phyloP scores from a whole-genome alignment of 1,140 invertebrate genomes.

The Drosophila erecta region DNA sequence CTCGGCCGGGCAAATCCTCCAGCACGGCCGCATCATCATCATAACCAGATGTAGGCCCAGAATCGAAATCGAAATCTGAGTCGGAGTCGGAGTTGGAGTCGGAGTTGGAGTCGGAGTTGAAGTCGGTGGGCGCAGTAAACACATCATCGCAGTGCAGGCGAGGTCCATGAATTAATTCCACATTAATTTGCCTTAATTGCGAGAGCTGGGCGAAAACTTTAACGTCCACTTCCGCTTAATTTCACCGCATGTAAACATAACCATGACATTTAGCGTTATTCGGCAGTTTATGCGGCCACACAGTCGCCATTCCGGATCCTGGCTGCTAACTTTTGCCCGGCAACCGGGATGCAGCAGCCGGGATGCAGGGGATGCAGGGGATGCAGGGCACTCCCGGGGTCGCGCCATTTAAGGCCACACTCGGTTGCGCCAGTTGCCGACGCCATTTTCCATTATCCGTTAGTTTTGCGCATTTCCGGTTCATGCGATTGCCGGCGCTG shows the following conservation, averaged over 20 bases:
- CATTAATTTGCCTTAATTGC: slow-evolving; percentile 79
- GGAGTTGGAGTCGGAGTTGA: not conserved
- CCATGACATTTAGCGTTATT: slow-evolving; percentile 80
- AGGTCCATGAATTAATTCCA: slow-evolving; percentile 54
- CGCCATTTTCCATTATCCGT: slow-evolving; percentile 79
- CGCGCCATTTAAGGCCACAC: slow-evolving; percentile 64
- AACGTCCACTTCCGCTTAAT: slow-evolving; percentile 73
- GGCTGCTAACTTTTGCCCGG: slow-evolving; percentile 2
- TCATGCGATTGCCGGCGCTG: slow-evolving; percentile 56
- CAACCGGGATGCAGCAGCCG: not conserved
- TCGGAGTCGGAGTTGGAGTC: not conserved
- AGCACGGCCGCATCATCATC: not conserved
- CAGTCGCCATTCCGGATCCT: slow-evolving; percentile 1
- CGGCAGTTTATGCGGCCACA: slow-evolving; percentile 57
- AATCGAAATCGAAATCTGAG: not conserved
- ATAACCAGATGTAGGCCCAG: not conserved
- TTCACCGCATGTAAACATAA: slow-evolving; percentile 79
- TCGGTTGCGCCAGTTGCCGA: slow-evolving; percentile 61
- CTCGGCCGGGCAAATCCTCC: slow-evolving; percentile 8
- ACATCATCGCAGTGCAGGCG: slow-evolving; percentile 21
- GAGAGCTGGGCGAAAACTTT: slow-evolving; percentile 44
- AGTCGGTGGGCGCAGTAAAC: slow-evolving; percentile 23
- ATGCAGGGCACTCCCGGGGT: slow-evolving; percentile 21
- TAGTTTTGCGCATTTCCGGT: slow-evolving; percentile 81
- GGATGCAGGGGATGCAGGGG: no score